Conservation (phyloP, 2,797 vertebrate genomes). For the Oceanodroma leucorhoa region DNA sequence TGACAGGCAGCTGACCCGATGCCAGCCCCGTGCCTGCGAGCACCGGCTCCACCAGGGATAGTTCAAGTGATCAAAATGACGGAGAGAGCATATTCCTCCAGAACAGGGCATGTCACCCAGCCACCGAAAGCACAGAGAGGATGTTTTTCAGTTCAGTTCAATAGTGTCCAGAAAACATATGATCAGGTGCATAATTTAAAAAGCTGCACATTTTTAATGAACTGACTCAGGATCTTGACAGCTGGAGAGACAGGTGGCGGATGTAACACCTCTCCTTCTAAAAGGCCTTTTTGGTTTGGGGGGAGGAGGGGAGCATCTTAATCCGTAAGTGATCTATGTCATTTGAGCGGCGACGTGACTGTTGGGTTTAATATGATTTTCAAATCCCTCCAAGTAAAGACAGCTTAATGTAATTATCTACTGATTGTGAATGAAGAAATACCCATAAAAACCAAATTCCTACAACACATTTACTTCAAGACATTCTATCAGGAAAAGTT, state of each 20-base stretch:
- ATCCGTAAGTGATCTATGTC: background rate
- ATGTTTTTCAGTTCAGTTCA: background rate
- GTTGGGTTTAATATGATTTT: background rate
- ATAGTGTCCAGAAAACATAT: background rate
- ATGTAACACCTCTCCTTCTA: background rate
- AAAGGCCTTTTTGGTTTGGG: background rate
- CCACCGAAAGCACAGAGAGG: background rate
- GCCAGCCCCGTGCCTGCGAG: background rate
- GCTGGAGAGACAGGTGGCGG: conserved; percentile 18
- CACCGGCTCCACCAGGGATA: fast-evolving
- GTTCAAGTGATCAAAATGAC: background rate
- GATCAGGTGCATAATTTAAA: background rate
- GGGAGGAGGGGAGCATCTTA: background rate
- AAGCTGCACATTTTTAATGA: background rate
- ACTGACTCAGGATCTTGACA: background rate
- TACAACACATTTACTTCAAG: background rate
- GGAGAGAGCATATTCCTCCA: background rate
- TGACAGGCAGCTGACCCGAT: background rate
- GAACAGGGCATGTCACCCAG: background rate
- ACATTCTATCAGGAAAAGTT: background rate
- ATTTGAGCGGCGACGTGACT: background rate
- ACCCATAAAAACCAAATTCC: background rate
- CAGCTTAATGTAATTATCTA: background rate
- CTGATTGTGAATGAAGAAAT: background rate
- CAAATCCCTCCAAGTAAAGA: background rate